phyloP scores from a whole-genome alignment of 2,888 invertebrate genomes.

The Phania funesta region DNA sequence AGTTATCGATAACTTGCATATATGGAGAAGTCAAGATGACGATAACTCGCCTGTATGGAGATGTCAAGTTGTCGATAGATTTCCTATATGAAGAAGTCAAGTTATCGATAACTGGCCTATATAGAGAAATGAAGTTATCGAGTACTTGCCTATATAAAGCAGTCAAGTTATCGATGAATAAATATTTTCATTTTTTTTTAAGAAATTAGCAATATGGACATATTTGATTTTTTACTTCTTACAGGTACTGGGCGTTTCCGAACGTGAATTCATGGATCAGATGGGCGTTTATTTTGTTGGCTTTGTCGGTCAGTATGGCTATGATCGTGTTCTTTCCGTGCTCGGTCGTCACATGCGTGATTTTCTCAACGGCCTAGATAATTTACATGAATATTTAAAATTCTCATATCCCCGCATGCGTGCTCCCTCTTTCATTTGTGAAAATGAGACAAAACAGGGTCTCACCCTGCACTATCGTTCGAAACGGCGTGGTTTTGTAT shows the following conservation, averaged over 20 bases:
- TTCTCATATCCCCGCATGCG: slow-evolving; percentile 93
- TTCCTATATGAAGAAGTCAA: not conserved
- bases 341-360: slow-evolving; percentile 96
- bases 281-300: slow-evolving; percentile 97
- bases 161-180: not conserved
- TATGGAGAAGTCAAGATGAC: not conserved
- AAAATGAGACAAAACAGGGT: slow-evolving; percentile 95
- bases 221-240: not conserved
- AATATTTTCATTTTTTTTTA: no score
- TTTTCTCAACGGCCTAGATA: slow-evolving; percentile 97
- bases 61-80: not conserved
- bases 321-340: slow-evolving; percentile 94
- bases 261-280: slow-evolving; percentile 94
- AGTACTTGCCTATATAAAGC: not conserved
- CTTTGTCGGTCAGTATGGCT: slow-evolving; percentile 96
- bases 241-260: slow-evolving; percentile 92
- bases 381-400: slow-evolving; percentile 97
- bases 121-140: not conserved
- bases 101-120: not conserved
- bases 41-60: not conserved
- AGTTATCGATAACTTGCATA: not conserved
- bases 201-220: no score
- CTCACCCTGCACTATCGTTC: slow-evolving; percentile 96
- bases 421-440: slow-evolving; percentile 98
- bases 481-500: slow-evolving; percentile 95